Evolutionary conservation across 30 jellyfish, hydroid and myxozoan genomes (phyloP), one percentile per base, ranked within the genome.

Genomic region (Cassiopea xamachana): DNA sequence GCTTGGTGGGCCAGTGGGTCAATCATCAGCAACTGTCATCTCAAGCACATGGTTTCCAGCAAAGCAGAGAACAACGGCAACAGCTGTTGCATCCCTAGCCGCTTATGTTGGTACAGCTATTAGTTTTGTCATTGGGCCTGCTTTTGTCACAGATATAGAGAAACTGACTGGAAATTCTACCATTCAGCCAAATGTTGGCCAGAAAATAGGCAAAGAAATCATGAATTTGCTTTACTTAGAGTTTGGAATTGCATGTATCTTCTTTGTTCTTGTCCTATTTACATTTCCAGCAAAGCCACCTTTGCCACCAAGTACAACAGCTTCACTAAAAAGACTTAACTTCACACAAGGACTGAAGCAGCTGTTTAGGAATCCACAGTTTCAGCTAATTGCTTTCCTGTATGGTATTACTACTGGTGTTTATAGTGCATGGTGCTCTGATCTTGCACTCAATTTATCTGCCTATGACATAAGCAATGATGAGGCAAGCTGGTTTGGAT

Each of bases 401-500:
- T 96, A 96, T 82, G 99, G 99, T 17, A 85, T 96, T 45, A 96
- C 99, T 51, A 91, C 98, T 67, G 99, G 99, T 47, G 98, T 96
- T 1, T 96, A 96, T 85, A 96, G 99, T 87, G 99, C 99, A 10
- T 96, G 99, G 99, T 96, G 99, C 85, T 96, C 99, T 9, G 99
- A 96, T 86, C 90, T 96, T 1, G 99, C 98, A 60, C 59, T 96
- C 67, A 96, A 96, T 87, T 89, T 96, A 70, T 75, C 92, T 60
- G 98, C 87, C 14, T 96, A 89, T 79, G 51, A 79, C 76, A 92
- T 96, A 64, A 89, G 81, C 51, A 97, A 96, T 79, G 84, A 92
- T 55, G 91, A 92, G 48, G 98, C 99, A 46, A 88, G 99, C 60
- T 87, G 98, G 98, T 79, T 96, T 83, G 99, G 99, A 9, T 96